Evolutionary conservation across 2,888 invertebrate species (phyloP).

Genomic region (Argyresthia albistria): DNA sequence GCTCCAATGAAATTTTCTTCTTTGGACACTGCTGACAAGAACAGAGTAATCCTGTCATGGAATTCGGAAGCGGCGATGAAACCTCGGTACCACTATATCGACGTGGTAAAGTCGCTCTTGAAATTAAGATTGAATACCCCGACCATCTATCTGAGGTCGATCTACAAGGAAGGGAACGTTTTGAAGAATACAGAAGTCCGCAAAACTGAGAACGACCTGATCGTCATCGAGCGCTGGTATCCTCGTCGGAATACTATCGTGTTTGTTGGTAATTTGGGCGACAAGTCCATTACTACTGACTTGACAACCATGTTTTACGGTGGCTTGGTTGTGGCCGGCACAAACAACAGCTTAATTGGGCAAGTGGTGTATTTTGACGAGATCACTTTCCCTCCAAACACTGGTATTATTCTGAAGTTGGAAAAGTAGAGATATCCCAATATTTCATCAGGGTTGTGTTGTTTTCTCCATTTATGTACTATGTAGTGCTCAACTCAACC

Average conservation of each 20-base stretch:
- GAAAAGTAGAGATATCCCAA: conserved; percentile 37
- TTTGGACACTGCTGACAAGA: conserved; percentile 32
- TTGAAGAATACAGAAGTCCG: conserved; percentile 79
- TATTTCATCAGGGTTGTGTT: too few relatives aligned
- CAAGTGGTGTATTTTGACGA: conserved; percentile 52
- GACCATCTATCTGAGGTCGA: conserved; percentile 80
- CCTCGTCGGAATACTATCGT: conserved; percentile 85
- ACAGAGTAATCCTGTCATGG: conserved; percentile 74
- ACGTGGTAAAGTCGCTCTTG: conserved; percentile 73
- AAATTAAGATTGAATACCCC: conserved; percentile 75
- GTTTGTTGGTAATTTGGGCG: conserved; percentile 81
- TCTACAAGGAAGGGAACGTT: conserved; percentile 75
- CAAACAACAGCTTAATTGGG: conserved; percentile 45
- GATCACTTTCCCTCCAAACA: conserved; percentile 53
- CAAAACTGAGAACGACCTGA: conserved; percentile 74
- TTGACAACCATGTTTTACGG: conserved; percentile 84
- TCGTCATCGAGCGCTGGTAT: conserved; percentile 83
- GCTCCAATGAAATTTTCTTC: conserved; percentile 78
- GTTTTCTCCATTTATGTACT: too few relatives aligned
- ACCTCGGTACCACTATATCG: conserved; percentile 62
- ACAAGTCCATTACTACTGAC: conserved; percentile 74
- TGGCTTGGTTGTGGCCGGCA: conserved; percentile 67
- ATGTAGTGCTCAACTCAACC: neutral
- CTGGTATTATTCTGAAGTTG: conserved; percentile 53
- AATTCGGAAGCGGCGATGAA: conserved; percentile 68